Conservation (phyloP, 2,888 invertebrate species). For the Heliconius erato region DNA sequence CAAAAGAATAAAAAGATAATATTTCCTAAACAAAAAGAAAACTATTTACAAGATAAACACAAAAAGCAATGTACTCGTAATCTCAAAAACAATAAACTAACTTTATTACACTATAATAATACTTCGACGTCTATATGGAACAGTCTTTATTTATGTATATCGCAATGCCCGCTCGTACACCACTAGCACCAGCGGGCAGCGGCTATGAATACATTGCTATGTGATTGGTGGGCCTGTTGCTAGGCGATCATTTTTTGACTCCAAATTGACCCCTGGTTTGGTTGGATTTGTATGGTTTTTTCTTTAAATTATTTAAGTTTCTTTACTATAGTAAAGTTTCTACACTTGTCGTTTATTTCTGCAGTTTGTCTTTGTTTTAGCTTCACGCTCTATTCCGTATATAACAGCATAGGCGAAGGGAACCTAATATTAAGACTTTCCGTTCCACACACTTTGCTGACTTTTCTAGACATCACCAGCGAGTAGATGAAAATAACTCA, state of each 20-base stretch:
- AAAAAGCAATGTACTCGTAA: neutral
- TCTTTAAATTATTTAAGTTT: neutral
- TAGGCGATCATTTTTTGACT: conserved; percentile 20
- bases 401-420: too few relatives aligned
- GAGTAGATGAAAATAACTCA: neutral
- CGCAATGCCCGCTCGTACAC: conserved; percentile 17
- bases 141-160: conserved; percentile 31
- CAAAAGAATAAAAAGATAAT: too few relatives aligned
- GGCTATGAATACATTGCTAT: conserved; percentile 38
- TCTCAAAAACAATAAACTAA: neutral
- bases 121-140: conserved; percentile 9
- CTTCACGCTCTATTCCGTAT: too few relatives aligned
- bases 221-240: conserved; percentile 32
- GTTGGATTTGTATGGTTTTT: neutral
- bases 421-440: neutral
- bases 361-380: neutral
- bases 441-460: too few relatives aligned
- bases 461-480: neutral
- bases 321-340: neutral
- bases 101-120: conserved; percentile 6
- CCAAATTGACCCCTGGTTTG: neutral
- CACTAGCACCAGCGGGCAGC: neutral
- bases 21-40: neutral
- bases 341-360: neutral
- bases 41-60: neutral